A percentile compares a stretch with the other conserved stretches of the same genome.
phyloP scores from a whole-genome alignment of 2,888 invertebrate species.

The Noctua janthe region DNA sequence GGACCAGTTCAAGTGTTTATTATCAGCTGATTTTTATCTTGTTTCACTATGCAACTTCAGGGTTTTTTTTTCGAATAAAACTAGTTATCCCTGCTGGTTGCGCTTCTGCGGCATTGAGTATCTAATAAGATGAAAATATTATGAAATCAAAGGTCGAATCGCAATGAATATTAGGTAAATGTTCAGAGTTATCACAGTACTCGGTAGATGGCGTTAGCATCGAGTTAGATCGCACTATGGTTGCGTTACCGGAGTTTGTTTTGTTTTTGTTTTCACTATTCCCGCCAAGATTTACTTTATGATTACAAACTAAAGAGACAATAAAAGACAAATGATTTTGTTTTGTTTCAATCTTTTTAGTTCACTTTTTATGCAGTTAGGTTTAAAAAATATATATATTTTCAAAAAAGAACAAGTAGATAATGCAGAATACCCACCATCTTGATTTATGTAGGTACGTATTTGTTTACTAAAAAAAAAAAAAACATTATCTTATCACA shows the following conservation, averaged over 20 bases:
- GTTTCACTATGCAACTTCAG: neutral
- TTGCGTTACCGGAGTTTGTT: neutral
- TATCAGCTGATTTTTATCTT: constrained; percentile 27
- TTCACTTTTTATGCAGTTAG: neutral
- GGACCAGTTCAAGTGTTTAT: constrained; percentile 11
- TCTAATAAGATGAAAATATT: neutral
- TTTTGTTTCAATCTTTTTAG: neutral
- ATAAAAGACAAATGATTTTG: neutral
- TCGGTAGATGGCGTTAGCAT: neutral
- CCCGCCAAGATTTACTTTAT: neutral
- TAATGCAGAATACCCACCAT: neutral
- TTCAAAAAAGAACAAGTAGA: neutral
- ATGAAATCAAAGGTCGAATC: neutral
- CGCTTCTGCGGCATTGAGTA: neutral
- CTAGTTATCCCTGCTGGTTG: neutral
- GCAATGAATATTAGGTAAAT: neutral
- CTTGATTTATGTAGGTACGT: neutral
- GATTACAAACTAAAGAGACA: no score
- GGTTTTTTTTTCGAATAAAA: neutral
- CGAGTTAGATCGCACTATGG: neutral
- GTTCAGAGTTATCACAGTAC: neutral
- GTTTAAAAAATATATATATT: neutral
- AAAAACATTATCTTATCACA: neutral
- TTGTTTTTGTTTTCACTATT: neutral
- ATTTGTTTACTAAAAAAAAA: neutral